A percentile compares a stretch with the other conserved stretches of the same genome.
Conservation (phyloP, 2,888 invertebrate genomes). For the Leptura quadrifasciata region DNA sequence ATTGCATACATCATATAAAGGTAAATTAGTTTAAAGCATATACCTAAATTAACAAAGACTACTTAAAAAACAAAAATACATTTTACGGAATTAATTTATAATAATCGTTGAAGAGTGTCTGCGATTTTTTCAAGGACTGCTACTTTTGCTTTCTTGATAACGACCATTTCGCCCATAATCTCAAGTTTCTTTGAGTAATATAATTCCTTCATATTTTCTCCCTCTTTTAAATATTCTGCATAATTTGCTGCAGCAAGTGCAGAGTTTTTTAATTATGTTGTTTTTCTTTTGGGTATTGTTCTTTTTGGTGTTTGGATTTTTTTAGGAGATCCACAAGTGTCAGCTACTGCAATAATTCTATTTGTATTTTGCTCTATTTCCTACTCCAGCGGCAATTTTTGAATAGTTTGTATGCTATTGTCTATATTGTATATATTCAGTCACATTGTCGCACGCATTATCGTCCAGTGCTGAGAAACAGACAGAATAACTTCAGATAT, state of each 20-base stretch:
- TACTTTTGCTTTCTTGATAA: background rate
- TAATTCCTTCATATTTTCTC: background rate
- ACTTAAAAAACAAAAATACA: background rate
- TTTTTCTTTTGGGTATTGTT: background rate
- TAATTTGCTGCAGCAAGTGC: background rate
- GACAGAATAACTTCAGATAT: background rate
- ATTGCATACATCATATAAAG: background rate
- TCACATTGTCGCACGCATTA: background rate
- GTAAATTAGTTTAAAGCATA: background rate
- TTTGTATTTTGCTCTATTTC: background rate
- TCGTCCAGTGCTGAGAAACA: background rate
- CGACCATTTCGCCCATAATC: background rate
- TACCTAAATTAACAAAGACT: background rate
- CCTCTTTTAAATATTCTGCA: background rate
- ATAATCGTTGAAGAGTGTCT: background rate
- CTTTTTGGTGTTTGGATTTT: background rate
- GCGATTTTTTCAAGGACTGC: background rate
- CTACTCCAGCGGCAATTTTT: background rate
- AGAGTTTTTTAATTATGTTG: conserved; percentile 1
- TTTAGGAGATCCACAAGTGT: background rate
- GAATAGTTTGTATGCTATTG: background rate
- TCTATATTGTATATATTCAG: too few species aligned
- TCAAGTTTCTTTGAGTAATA: background rate
- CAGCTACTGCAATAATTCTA: background rate
- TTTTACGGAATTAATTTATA: background rate